These are phyloP conservation scores for Eupithecia insigniata DNA, from an alignment of 2,888 invertebrate genomes.

Conservation along the genomic window DNA sequence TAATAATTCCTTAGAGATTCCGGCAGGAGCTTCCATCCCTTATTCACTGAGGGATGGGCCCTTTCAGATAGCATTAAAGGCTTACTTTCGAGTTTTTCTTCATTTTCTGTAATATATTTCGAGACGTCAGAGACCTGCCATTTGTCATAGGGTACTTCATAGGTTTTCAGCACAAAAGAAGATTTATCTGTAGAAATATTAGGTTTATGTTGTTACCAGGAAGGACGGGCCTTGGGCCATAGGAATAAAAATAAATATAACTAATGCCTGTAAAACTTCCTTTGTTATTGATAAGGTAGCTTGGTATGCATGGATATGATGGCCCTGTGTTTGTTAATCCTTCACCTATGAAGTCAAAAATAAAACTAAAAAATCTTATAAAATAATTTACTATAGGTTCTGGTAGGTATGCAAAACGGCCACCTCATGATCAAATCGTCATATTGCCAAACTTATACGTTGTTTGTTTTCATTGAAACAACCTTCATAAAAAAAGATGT, in stretches of 20 bases:
- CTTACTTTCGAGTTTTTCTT: conserved; percentile 61
- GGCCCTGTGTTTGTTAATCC: not conserved
- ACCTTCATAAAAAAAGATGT: not conserved
- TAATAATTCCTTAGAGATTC: conserved; percentile 37
- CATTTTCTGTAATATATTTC: conserved; percentile 63
- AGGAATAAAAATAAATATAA: not conserved
- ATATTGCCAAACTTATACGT: not conserved
- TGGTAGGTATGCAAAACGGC: not conserved
- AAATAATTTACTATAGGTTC: too few relatives aligned
- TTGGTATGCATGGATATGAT: not conserved
- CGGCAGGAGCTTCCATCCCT: conserved; percentile 34
- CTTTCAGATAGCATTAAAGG: conserved; percentile 55
- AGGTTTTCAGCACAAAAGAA: conserved; percentile 36
- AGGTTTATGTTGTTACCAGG: not conserved
- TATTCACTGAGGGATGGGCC: conserved; percentile 30
- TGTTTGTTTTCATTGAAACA: not conserved
- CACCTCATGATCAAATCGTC: not conserved
- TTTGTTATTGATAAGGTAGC: not conserved
- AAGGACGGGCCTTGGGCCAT: not conserved
- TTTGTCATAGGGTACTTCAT: conserved; percentile 62
- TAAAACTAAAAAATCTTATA: not conserved
- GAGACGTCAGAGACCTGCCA: conserved; percentile 58
- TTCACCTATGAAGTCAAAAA: not conserved
- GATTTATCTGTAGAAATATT: conserved; percentile 8
- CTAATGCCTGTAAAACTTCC: not conserved